Conservation (phyloP, 2,888 invertebrate genomes). For the Scrobipalpa costella region DNA sequence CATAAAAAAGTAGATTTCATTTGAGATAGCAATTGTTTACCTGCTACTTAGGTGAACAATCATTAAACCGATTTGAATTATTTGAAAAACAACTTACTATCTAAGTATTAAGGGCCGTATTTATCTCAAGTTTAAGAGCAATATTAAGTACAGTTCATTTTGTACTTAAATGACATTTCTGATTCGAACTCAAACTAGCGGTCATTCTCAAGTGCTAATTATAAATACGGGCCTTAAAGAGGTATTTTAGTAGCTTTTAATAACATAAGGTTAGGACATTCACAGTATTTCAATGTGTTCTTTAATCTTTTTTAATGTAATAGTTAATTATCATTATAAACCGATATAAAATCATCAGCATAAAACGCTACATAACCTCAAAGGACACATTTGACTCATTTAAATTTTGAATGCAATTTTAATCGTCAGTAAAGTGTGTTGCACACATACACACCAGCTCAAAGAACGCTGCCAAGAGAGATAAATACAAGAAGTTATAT, state of each 20-base stretch:
- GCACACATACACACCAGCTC: constrained; percentile 47
- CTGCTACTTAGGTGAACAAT: neutral
- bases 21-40: neutral
- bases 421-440: constrained; percentile 72
- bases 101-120: too few relatives aligned
- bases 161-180: too few relatives aligned
- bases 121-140: too few relatives aligned
- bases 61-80: too few relatives aligned
- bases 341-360: neutral
- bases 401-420: constrained; percentile 62
- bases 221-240: too few relatives aligned
- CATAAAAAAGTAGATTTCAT: neutral
- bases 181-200: too few relatives aligned
- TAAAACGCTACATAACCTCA: constrained; percentile 10
- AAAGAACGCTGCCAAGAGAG: constrained; percentile 70
- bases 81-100: too few relatives aligned
- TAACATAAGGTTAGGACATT: neutral
- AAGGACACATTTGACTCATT: constrained; percentile 16
- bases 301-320: neutral
- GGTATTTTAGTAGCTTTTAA: too few relatives aligned
- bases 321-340: neutral
- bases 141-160: too few relatives aligned
- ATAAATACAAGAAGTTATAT: constrained; percentile 72
- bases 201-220: too few relatives aligned
- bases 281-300: neutral